These are phyloP conservation scores for Drosophila takahashii DNA, from an alignment of 1,140 invertebrate genomes.

Conservation along the genomic window DNA sequence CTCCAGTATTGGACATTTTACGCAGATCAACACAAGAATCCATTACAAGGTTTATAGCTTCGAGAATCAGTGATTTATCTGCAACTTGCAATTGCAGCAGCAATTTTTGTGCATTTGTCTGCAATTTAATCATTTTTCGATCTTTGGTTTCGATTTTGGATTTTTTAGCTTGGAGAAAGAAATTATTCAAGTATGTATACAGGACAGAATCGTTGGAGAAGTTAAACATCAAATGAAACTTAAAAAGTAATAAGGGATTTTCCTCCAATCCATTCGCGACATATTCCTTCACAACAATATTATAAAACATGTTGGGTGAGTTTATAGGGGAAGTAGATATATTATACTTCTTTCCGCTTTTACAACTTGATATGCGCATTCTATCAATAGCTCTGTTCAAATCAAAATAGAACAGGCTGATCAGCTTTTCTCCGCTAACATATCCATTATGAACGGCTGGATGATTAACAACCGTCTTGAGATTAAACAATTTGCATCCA, in stretches of 20 bases:
- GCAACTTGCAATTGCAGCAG: background rate
- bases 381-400: background rate
- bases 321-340: background rate
- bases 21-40: background rate
- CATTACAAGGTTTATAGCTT: background rate
- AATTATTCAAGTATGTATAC: background rate
- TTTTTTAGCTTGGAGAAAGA: background rate
- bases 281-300: background rate
- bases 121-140: background rate
- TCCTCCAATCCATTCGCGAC: background rate
- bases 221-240: background rate
- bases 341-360: slow-evolving; percentile 7
- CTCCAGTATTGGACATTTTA: background rate
- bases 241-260: background rate
- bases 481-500: background rate
- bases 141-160: background rate
- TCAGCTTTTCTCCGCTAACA: background rate
- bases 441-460: slow-evolving; percentile 2
- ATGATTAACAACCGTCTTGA: slow-evolving; percentile 6
- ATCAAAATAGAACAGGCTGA: background rate
- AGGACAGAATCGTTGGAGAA: background rate
- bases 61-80: background rate
- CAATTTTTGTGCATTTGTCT: background rate
- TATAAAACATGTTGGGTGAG: background rate
- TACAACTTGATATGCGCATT: slow-evolving; percentile 1